Conservation (phyloP, 2,113 vertebrate genomes). For the Martes martes region DNA sequence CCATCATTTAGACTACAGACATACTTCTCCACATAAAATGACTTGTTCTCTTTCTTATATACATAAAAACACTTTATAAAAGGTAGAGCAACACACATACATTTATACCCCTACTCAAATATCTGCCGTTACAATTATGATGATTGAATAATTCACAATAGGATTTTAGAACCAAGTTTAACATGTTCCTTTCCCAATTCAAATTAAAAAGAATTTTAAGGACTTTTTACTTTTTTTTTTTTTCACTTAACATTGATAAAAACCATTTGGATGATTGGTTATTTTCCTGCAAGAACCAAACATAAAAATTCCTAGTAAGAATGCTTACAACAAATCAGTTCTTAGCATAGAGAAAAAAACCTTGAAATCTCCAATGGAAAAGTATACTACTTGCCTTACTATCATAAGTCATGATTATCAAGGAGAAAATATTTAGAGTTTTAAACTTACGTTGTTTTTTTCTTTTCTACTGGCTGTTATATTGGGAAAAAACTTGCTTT, state of each 20-base stretch:
- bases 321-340: neutral
- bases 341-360: neutral
- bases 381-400: neutral
- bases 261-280: neutral
- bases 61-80: neutral
- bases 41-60: neutral
- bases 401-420: neutral
- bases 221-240: neutral
- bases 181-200: neutral
- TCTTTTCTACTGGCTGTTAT: neutral
- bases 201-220: neutral
- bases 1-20: neutral
- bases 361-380: neutral
- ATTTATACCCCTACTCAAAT: neutral
- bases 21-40: neutral
- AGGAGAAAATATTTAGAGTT: neutral
- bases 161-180: neutral
- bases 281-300: constrained; percentile 1
- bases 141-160: neutral
- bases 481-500: neutral
- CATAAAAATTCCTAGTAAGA: neutral
- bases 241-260: neutral
- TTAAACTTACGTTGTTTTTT: neutral
- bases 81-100: neutral
- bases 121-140: neutral